phyloP scores from a whole-genome alignment of 2,113 vertebrate species.

The Chloropsis cyanopogon region DNA sequence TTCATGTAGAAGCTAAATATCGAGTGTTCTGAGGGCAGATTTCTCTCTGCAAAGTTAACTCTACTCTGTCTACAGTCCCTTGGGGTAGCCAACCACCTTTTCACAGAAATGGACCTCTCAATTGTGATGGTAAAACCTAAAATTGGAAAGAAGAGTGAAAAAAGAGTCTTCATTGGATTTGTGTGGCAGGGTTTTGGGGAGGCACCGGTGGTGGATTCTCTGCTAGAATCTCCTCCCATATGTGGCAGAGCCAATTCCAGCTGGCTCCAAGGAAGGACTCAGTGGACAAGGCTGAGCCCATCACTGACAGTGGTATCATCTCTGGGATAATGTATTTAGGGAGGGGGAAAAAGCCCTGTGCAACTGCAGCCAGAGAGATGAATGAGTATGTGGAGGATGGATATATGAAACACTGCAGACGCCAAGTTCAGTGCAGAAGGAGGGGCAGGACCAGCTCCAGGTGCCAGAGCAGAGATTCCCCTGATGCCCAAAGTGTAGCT shows the following conservation, averaged over 20 bases:
- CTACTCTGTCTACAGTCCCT: neutral
- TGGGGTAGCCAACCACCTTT: neutral
- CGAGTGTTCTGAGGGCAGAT: neutral
- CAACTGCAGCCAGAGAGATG: neutral
- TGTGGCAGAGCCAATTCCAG: neutral
- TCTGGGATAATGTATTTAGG: neutral
- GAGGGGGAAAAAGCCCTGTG: neutral
- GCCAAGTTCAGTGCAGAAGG: neutral
- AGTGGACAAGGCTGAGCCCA: neutral
- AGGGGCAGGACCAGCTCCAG: neutral
- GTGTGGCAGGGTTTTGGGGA: neutral
- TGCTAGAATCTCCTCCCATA: neutral
- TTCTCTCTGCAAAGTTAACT: neutral
- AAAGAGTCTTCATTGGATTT: neutral
- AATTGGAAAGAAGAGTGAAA: neutral
- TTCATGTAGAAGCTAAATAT: neutral
- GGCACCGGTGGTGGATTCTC: neutral
- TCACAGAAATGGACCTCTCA: neutral
- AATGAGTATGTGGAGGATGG: neutral
- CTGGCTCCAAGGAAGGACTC: neutral
- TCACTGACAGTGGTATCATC: neutral
- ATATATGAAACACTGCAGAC: neutral
- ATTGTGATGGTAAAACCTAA: neutral
- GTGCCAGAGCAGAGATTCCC: neutral
- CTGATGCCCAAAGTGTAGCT: neutral